Evolutionary conservation across 2,888 invertebrate genomes (phyloP), one percentile per base, ranked within the genome.

Genomic region (Amphipyra tragopoginis): DNA sequence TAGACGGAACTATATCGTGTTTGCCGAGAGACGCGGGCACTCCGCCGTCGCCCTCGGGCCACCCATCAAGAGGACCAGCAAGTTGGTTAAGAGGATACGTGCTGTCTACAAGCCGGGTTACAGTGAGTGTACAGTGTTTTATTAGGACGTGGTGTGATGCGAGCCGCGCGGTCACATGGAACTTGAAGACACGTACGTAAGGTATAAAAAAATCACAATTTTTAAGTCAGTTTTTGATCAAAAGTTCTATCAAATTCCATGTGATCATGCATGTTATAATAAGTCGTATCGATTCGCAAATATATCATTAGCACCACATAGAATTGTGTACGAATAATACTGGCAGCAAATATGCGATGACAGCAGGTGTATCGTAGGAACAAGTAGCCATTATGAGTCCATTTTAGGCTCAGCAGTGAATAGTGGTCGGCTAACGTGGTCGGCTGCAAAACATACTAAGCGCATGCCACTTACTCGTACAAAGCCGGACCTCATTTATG

Each of bases 361-460:
- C 70, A 86, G 92, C 93, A 93, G 93, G 93, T 93, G 93, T 91
- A 93, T 88, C 85, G 88, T 82, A 84, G 85, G 84, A 93, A 93
- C 93, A 86, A 93, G 93, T 91, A 88, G 88, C 92, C 86, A 93
- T 93, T 93, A 92, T 89, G 91, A 91, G 87, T 88, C 93, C 93
- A 93, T 94, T 93, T 93, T 93, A 93, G 93, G 93, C 86, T 84
- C 84, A 87, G 79, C 87, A 90, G 88, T 89, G 91, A 90, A 90
- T 90, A 91, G 90, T 90, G 81, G 87, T 82, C 83, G 82, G 75
- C 83, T 80, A 85, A 83, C 86, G 89, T 86, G 87, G 86, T 75
- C 83, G 84, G 88, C 89, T 83, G 88, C 91, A 89, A 88, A 90
- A 91, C 91, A 86, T 84, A 81, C 84, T 81, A 82, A 83, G 81